Evolutionary conservation across 2,113 vertebrate genomes (phyloP), one percentile per base, ranked within the genome.

Genomic region (Callocephalon fimbriatum): DNA sequence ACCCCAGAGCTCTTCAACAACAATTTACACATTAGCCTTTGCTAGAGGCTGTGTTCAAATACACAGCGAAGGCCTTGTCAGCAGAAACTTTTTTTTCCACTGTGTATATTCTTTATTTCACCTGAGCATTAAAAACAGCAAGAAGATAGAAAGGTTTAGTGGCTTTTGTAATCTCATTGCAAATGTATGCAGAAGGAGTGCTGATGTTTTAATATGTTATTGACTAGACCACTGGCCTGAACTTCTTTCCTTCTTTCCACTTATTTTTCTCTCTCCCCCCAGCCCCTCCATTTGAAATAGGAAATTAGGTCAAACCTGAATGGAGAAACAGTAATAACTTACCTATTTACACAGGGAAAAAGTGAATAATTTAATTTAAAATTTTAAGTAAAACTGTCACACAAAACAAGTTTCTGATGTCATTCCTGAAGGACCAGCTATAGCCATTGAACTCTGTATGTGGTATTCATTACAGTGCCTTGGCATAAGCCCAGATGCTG

Each of bases 381-480:
- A 40, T 38, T 75, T 77, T 71, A 63, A 88, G 86, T 97, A 90
- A 83, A 94, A 68, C 84, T 93, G 67, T 92, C 80, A 95, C 54
- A 67, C 71, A n/a, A 95, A 93, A 85, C 62, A n/a, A 32, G 73
- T 70, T 95, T 93, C 76, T 93, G 91, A 87, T 92, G 86, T 47
- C 86, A 40, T 45, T 73, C 74, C 89, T 61, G 89, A 97, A 97
- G 96, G 97, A 97, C 97, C 78, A 80, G 90, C 74, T 77, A 20
- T 93, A 98, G 95, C 93, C 95, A 96, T 96, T 96, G 95, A 98
- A 95, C 95, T 96, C 96, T 53, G 50, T 92, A 82, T 92, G 95
- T 75, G 92, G 95, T 77, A 86, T 92, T 84, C 90, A 58, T 96
- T 88, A 85, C 7, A 9, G 93, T 59, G 80, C 83, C 67, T 56